Base-by-base conservation (phyloP, 2,113 vertebrate genomes). In the Paralichthys olivaceus region DNA sequence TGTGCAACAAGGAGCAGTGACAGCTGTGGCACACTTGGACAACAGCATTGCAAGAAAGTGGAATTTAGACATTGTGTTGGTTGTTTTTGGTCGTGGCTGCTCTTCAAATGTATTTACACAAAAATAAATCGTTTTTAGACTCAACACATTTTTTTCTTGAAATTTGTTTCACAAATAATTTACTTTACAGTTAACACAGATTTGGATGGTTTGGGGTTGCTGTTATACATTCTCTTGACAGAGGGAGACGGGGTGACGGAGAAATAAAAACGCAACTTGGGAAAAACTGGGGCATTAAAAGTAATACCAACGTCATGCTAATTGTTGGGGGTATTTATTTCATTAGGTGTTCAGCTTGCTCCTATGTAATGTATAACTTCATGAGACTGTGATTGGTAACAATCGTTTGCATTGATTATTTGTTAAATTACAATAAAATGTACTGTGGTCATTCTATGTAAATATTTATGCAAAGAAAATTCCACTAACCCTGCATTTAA, bases 261-360 rank as follows among this genome's bases (percentile, higher is more conserved):
- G 25, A 22, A 66, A 51, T 3, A 2, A 17, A 61, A 45, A 45
- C 13, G 12, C 43, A 45, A 45, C 14, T 1, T 13, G 43, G 15
- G 20, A 43, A 14, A 60, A 53, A 63, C 23, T 45, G 51, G 4
- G 20, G 17, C 68, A n/a, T 54, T 72, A 57, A 22, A 51, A 71
- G 37, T 40, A 58, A 76, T 51, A 45, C 12, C 14, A 67, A 65
- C 47, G 55, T 20, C 43, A 17, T 32, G 55, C 22, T 73, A 66
- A 76, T 73, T 78, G 14, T 67, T 0, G 49, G 72, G 69, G 59
- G 7, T 61, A 64, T 70, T 80, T 79, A 82, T 82, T 79, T 49
- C 29, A 28, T 53, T 34, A 4, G 20, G 62, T 28, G 29, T 78
- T 60, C 64, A 11, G 58, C 43, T 17, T 64, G 40, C 53, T 75